Conservation (phyloP, 2,888 invertebrate genomes). For the Clivina fossor region DNA sequence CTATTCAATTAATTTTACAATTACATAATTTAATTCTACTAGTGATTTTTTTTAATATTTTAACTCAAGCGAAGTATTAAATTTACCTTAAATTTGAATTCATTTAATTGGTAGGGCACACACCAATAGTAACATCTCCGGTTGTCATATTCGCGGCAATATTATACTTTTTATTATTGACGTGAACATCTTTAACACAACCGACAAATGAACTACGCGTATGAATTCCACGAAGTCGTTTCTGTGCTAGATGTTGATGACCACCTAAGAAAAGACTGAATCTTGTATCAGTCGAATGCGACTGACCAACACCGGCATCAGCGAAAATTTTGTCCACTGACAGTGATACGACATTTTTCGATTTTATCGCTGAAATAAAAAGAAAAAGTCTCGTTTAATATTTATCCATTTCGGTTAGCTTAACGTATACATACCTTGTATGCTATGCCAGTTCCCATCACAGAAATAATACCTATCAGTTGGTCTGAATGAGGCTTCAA, state of each 20-base stretch:
- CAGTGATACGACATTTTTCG: conserved; percentile 86
- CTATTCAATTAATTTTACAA: too few species aligned
- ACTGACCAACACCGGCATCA: conserved; percentile 69
- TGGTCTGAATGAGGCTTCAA: conserved; percentile 71
- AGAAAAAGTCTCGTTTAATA: conserved; percentile 37
- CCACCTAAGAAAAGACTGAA: conserved; percentile 91
- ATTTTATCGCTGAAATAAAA: conserved; percentile 70
- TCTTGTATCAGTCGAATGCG: conserved; percentile 74
- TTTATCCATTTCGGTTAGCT: not conserved
- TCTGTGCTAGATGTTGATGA: conserved; percentile 60
- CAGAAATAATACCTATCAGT: conserved; percentile 73
- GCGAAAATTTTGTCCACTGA: conserved; percentile 81
- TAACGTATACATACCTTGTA: conserved; percentile 67
- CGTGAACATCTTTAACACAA: conserved; percentile 72
- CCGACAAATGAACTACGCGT: conserved; percentile 76
- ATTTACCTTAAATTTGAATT: too few species aligned
- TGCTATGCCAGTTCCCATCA: conserved; percentile 94
- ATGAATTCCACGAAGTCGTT: conserved; percentile 63
- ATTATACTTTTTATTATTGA: conserved; percentile 58
- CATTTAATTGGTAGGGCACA: conserved; percentile 75
- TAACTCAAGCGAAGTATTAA: too few species aligned
- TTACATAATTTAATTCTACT: too few species aligned
- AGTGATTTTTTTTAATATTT: too few species aligned
- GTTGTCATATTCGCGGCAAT: conserved; percentile 63
- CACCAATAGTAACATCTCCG: conserved; percentile 74